Evolutionary conservation across 2,113 vertebrate genomes (phyloP).

Genomic region (Diadophis punctatus): DNA sequence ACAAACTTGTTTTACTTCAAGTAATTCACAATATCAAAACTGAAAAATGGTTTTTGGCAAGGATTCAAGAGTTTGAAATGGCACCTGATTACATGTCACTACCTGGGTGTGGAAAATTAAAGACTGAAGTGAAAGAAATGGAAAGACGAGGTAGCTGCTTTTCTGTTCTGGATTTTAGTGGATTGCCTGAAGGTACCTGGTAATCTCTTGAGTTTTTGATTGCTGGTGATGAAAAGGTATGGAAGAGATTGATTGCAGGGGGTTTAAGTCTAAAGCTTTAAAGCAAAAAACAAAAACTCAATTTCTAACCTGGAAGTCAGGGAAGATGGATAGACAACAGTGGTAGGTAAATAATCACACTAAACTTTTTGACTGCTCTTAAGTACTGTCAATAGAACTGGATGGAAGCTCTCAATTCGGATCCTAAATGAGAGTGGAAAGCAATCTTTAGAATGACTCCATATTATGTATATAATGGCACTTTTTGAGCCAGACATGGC

Average conservation of each 20-base stretch:
- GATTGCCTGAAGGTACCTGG: slow-evolving; percentile 1
- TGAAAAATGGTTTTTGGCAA: slow-evolving; percentile 41
- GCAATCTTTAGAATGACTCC: background rate
- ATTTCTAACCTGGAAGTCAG: slow-evolving; percentile 28
- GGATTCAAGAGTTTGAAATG: slow-evolving; percentile 34
- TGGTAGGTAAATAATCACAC: background rate
- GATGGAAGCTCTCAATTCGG: background rate
- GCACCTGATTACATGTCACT: slow-evolving; percentile 2
- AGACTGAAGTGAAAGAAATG: slow-evolving; percentile 21
- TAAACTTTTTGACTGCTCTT: background rate
- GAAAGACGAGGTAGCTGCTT: slow-evolving; percentile 13
- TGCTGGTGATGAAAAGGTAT: background rate
- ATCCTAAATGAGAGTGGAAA: background rate
- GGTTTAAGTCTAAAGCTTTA: slow-evolving; percentile 9
- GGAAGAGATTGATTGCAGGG: slow-evolving; percentile 3
- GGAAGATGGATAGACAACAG: slow-evolving; percentile 1
- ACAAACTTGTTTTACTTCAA: slow-evolving; percentile 38
- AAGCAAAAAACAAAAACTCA: slow-evolving; percentile 12
- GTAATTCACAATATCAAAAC: slow-evolving; percentile 36
- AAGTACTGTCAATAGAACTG: background rate
- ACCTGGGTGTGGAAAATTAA: slow-evolving; percentile 31
- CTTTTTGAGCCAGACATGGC: background rate
- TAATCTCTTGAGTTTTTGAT: slow-evolving; percentile 12
- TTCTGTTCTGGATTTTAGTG: background rate
- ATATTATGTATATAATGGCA: background rate